phyloP scores from a whole-genome alignment of 1,140 invertebrate species.

The Rhopalosiphum maidis region DNA sequence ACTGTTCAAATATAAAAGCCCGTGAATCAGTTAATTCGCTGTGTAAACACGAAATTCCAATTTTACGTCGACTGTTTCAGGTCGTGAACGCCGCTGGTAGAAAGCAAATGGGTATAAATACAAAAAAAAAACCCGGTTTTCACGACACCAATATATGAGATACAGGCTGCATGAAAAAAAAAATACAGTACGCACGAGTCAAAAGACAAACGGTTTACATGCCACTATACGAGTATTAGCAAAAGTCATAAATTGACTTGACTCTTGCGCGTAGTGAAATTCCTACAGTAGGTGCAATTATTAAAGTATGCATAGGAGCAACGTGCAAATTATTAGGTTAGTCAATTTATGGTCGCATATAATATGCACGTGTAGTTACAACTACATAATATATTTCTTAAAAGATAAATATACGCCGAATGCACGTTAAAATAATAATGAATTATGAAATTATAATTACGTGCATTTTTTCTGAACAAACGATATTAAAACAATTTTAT shows the following conservation, averaged over 20 bases:
- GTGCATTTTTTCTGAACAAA: not conserved
- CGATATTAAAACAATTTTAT: not conserved
- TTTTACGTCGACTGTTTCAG: slow-evolving; percentile 14
- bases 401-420: not conserved
- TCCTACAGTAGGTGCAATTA: not conserved
- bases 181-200: not conserved
- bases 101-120: not conserved
- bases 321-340: not conserved
- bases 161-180: not conserved
- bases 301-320: not conserved
- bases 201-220: slow-evolving; percentile 5
- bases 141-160: not conserved
- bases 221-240: not conserved
- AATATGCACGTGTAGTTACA: not conserved
- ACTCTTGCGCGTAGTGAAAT: slow-evolving; percentile 23
- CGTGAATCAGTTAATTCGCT: not conserved
- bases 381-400: not conserved
- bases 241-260: slow-evolving; percentile 4
- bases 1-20: slow-evolving; percentile 44
- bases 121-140: slow-evolving; percentile 38
- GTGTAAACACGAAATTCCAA: slow-evolving; percentile 45
- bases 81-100: slow-evolving; percentile 48
- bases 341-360: not conserved
- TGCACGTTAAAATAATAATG: not conserved
- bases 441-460: not conserved